Conservation (phyloP, 1,140 invertebrate species). For the Eumeta japonica region DNA sequence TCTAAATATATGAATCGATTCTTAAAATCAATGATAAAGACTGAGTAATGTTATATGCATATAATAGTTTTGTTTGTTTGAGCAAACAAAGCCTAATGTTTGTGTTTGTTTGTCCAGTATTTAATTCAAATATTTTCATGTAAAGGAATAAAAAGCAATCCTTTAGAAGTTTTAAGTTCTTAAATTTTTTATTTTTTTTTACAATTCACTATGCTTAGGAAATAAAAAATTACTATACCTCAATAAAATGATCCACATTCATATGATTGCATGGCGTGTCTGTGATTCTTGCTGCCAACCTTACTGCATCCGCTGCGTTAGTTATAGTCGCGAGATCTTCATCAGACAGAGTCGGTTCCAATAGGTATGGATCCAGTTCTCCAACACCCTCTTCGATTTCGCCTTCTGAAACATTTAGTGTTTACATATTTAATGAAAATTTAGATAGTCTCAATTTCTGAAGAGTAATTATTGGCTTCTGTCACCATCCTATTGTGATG, state of each 20-base stretch:
- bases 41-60: neutral
- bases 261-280: slow-evolving; percentile 84
- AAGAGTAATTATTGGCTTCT: neutral
- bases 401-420: too few species aligned
- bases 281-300: slow-evolving; percentile 76
- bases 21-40: slow-evolving; percentile 1
- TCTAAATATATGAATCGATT: neutral
- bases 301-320: slow-evolving; percentile 62
- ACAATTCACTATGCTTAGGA: too few species aligned
- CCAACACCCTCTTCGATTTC: slow-evolving; percentile 27
- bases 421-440: neutral
- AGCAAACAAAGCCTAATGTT: neutral
- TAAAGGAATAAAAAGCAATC: too few species aligned
- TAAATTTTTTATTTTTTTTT: too few species aligned
- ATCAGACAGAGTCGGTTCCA: slow-evolving; percentile 41
- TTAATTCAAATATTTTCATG: too few species aligned
- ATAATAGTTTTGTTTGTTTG: neutral
- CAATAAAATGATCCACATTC: slow-evolving; percentile 76
- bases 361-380: slow-evolving; percentile 14
- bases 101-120: too few species aligned
- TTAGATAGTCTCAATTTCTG: neutral
- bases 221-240: too few species aligned
- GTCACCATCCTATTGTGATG: too few species aligned
- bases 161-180: too few species aligned
- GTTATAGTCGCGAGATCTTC: slow-evolving; percentile 66